A percentile compares a stretch with the other conserved stretches of the same genome.
phyloP scores from a whole-genome alignment of 2,113 vertebrate genomes.

The Mesoclemmys tuberculata region DNA sequence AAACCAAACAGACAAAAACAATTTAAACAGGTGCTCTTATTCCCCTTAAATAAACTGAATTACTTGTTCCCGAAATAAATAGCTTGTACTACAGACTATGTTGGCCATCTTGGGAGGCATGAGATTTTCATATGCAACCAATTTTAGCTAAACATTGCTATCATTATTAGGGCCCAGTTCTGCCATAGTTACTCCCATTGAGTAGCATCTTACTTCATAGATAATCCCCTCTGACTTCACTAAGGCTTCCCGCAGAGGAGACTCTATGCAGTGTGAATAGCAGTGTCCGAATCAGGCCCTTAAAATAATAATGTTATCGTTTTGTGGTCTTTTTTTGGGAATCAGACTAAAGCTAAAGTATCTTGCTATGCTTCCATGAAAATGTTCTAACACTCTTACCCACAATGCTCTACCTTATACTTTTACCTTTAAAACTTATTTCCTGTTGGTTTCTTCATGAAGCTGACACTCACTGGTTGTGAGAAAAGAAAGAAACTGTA shows the following conservation, averaged over 20 bases:
- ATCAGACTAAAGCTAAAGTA: background rate
- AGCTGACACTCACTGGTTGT: background rate
- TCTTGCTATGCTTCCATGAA: background rate
- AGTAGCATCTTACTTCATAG: background rate
- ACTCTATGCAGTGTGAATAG: background rate
- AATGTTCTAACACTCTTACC: background rate
- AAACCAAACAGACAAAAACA: background rate
- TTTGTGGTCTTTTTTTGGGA: background rate
- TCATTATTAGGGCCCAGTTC: background rate
- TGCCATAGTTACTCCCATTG: background rate
- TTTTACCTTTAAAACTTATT: conserved; percentile 16
- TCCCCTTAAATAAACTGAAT: background rate
- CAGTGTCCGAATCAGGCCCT: background rate
- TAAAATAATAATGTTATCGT: accelerated
- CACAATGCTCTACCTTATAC: background rate
- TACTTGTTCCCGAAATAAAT: background rate
- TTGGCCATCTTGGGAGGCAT: too few species aligned
- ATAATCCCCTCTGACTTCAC: background rate
- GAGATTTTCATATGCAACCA: background rate
- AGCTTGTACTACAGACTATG: background rate
- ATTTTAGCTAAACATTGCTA: background rate
- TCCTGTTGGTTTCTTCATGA: background rate
- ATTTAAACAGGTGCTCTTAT: background rate
- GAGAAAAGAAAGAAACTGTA: background rate
- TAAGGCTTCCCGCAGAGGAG: background rate